These are phyloP conservation scores for Morbakka virulenta DNA, from an alignment of 30 jellyfish, hydroid and myxozoan species.

Conservation along the genomic window DNA sequence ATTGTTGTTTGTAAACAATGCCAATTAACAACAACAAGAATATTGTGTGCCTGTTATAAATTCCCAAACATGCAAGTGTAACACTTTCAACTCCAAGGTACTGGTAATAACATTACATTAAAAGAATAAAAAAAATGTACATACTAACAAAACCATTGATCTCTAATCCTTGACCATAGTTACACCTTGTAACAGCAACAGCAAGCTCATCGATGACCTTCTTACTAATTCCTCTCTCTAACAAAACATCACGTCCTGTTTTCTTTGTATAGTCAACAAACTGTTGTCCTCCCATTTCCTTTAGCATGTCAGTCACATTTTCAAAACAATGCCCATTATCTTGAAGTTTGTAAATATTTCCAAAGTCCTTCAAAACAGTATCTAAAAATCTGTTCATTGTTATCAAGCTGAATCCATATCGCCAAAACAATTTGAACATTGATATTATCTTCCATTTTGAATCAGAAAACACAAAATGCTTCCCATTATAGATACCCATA, in stretches of 20 bases:
- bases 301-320: conserved; percentile 50
- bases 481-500: conserved; percentile 81
- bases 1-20: too few relatives aligned
- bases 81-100: too few relatives aligned
- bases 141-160: conserved; percentile 82
- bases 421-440: conserved; percentile 59
- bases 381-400: conserved; percentile 40
- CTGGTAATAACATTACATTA: not conserved
- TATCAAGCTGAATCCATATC: conserved; percentile 75
- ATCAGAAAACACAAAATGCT: conserved; percentile 53
- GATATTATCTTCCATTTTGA: conserved; percentile 18
- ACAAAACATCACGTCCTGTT: conserved; percentile 41
- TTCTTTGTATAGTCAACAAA: conserved; percentile 41
- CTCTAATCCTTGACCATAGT: conserved; percentile 80
- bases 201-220: conserved; percentile 63
- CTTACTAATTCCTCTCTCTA: conserved; percentile 37
- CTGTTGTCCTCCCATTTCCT: conserved; percentile 59
- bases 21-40: too few relatives aligned
- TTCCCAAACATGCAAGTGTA: not conserved
- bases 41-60: not conserved
- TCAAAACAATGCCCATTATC: conserved; percentile 65
- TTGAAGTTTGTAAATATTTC: conserved; percentile 55
- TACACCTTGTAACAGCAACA: conserved; percentile 69
- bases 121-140: not conserved
- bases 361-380: conserved; percentile 44